These are phyloP conservation scores for Trachymyrmex septentrionalis DNA, from an alignment of 1,140 invertebrate species.

Conservation along the genomic window DNA sequence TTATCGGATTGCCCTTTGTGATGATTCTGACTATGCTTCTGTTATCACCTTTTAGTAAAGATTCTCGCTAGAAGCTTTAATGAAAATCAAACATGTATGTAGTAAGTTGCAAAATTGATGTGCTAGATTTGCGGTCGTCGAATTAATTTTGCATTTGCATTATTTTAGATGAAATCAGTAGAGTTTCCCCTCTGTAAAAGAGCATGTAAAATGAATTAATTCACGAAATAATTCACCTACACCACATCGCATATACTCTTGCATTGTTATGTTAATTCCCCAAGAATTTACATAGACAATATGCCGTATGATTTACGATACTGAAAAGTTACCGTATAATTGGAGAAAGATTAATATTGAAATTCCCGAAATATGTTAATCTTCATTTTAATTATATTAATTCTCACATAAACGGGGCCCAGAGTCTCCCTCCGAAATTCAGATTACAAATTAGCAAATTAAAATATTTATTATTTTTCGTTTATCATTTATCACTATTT, in stretches of 20 bases:
- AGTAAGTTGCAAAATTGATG: background rate
- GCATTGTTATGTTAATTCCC: slow-evolving; percentile 43
- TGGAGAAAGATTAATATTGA: slow-evolving; percentile 24
- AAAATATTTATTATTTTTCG: slow-evolving; percentile 22
- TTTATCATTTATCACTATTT: slow-evolving; percentile 9
- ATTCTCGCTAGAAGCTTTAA: slow-evolving; percentile 10
- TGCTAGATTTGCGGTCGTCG: background rate
- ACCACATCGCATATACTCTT: background rate
- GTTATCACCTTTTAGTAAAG: slow-evolving; percentile 42
- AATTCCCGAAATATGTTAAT: slow-evolving; percentile 40
- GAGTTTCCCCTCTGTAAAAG: background rate
- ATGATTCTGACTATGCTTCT: slow-evolving; percentile 41
- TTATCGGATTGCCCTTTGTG: slow-evolving; percentile 61
- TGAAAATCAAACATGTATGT: slow-evolving; percentile 16
- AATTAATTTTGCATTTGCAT: background rate
- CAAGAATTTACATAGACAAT: slow-evolving; percentile 31
- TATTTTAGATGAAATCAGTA: background rate
- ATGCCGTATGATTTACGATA: slow-evolving; percentile 20
- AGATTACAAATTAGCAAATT: slow-evolving; percentile 18
- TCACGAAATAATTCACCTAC: slow-evolving; percentile 27
- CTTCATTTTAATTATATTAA: slow-evolving; percentile 16
- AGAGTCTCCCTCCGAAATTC: background rate
- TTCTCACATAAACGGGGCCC: slow-evolving; percentile 3
- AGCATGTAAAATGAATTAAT: slow-evolving; percentile 9
- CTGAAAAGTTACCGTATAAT: slow-evolving; percentile 29